Conservation (phyloP, 2,888 invertebrate species). For the Noctua fimbriata region DNA sequence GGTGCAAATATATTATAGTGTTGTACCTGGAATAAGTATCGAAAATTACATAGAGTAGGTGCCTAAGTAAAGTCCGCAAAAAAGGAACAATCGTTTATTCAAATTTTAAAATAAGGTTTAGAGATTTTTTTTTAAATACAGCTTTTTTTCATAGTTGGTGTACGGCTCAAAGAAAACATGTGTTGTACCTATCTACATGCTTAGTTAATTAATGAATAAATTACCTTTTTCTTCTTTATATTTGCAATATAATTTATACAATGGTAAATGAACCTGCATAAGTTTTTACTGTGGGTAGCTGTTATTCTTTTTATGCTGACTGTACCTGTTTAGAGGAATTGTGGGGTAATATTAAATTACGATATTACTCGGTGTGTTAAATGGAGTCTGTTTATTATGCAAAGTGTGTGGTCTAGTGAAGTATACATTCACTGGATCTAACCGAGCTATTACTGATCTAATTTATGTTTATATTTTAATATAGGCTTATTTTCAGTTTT, state of each 20-base stretch:
- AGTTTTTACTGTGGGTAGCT: background rate
- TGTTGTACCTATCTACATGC: background rate
- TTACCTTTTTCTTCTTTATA: background rate
- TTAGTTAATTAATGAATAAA: background rate
- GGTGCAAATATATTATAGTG: conserved; percentile 30
- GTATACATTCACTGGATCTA: conserved; percentile 14
- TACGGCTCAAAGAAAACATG: background rate
- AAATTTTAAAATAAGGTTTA: background rate
- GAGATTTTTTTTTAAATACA: background rate
- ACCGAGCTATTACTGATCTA: conserved; percentile 15
- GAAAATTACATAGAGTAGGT: background rate
- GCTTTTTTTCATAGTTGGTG: background rate
- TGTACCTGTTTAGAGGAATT: conserved; percentile 31
- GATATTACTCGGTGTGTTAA: conserved; percentile 34
- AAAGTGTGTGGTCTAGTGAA: conserved; percentile 42
- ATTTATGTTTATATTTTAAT: background rate
- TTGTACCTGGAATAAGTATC: conserved; percentile 9
- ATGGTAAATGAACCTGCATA: background rate
- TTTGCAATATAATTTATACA: background rate
- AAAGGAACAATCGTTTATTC: background rate
- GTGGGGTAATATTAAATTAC: conserved; percentile 37
- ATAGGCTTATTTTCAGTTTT: background rate
- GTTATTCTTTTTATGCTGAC: background rate
- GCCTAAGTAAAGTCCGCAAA: background rate
- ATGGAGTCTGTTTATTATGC: conserved; percentile 45